Percentiles rank a stretch among this genome's conserved stretches.
Evolutionary conservation across 30 jellyfish, hydroid and myxozoan genomes (phyloP).

Genomic region (Clytia hemisphaerica): DNA sequence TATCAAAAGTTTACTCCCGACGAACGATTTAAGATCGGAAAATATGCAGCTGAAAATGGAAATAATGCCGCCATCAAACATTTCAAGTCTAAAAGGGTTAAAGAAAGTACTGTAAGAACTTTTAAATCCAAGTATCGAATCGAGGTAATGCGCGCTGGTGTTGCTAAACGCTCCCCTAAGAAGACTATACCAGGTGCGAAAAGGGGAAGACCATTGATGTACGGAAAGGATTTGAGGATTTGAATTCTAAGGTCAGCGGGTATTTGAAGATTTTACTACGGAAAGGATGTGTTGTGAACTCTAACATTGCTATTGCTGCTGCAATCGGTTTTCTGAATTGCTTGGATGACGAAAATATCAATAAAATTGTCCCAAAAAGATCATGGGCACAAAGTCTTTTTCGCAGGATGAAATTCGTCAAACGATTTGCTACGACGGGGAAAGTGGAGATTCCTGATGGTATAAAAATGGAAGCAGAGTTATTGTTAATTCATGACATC

Average conservation of each 20-base stretch:
- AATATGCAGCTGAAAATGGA: constrained; percentile 2
- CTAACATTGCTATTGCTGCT: constrained; percentile 8
- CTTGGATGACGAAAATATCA: constrained; percentile 11
- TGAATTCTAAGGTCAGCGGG: not conserved
- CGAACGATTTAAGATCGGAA: not conserved
- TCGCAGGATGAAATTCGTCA: not conserved
- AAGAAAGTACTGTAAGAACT: not conserved
- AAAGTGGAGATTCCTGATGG: not conserved
- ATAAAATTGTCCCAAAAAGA: not conserved
- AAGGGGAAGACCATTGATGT: not conserved
- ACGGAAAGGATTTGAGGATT: no score
- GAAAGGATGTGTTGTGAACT: not conserved
- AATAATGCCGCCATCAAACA: constrained; percentile 13
- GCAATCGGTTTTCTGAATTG: constrained; percentile 10
- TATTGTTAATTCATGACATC: not conserved
- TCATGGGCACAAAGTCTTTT: constrained; percentile 21
- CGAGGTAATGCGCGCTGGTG: constrained; percentile 15
- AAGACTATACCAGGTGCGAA: not conserved
- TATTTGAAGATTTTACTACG: not conserved
- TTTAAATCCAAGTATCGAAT: not conserved
- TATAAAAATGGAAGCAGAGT: not conserved
- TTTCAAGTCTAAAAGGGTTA: not conserved
- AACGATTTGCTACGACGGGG: not conserved
- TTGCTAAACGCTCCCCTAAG: not conserved
- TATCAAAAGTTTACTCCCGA: not conserved